Percentiles rank a stretch among this genome's conserved stretches.
Evolutionary conservation across 2,113 vertebrate genomes (phyloP).

Genomic region (Candoia aspera): DNA sequence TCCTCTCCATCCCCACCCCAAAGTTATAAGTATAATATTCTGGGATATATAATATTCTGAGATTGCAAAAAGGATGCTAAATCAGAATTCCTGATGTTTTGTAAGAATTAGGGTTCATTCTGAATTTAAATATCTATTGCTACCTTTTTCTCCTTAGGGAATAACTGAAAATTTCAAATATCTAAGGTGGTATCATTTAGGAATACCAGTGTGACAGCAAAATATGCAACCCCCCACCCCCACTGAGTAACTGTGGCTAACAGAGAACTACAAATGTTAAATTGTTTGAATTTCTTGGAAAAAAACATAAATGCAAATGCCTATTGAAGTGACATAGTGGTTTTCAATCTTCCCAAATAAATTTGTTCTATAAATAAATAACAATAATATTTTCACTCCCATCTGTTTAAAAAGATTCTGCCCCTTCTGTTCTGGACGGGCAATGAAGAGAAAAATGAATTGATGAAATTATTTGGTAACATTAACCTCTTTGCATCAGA

Average conservation of each 20-base stretch:
- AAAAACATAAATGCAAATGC: not conserved
- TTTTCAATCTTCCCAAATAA: not conserved
- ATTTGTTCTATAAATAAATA: not conserved
- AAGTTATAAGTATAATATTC: no score
- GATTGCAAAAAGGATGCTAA: no score
- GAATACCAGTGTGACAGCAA: no score
- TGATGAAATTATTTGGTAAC: conserved; percentile 44
- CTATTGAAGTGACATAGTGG: not conserved
- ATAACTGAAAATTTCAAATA: not conserved
- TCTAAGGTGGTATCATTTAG: not conserved
- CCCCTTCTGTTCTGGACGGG: conserved; percentile 19
- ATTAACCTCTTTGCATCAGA: conserved; percentile 58
- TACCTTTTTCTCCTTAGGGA: not conserved
- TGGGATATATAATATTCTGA: no score
- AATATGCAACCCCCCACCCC: no score
- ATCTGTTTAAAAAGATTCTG: no score
- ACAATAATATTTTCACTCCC: no score
- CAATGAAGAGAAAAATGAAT: conserved; percentile 37
- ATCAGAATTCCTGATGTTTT: no score
- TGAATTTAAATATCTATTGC: not conserved
- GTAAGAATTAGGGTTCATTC: not conserved
- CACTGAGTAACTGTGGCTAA: not conserved
- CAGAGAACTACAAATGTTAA: not conserved
- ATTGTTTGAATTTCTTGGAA: not conserved
- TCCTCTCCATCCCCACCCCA: no score